phyloP scores from a whole-genome alignment of 2,113 vertebrate species.

The Mugil cephalus region DNA sequence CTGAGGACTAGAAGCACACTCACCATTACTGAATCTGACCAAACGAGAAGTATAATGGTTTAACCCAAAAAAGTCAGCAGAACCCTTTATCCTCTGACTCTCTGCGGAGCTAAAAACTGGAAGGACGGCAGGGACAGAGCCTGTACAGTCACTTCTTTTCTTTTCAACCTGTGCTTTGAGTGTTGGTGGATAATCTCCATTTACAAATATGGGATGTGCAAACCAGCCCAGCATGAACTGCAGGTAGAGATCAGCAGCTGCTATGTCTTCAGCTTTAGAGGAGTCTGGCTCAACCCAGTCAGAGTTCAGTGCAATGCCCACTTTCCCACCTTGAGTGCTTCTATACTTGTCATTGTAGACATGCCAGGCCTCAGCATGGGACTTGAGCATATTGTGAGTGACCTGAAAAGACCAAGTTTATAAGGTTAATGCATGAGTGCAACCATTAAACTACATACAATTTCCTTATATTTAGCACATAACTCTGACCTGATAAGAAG shows the following conservation, averaged over 20 bases:
- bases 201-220: conserved; percentile 93
- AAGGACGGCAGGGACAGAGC: conserved; percentile 80
- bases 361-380: conserved; percentile 94
- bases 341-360: conserved; percentile 87
- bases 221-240: conserved; percentile 97
- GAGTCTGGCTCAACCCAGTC: conserved; percentile 92
- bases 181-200: conserved; percentile 91
- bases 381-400: conserved; percentile 92
- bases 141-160: conserved; percentile 80
- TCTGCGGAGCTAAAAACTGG: conserved; percentile 88
- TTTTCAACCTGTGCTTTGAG: conserved; percentile 86
- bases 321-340: conserved; percentile 85
- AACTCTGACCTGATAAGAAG: conserved; percentile 90
- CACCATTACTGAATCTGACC: conserved; percentile 72
- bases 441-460: fast-evolving
- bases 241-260: conserved; percentile 90
- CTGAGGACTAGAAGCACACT: conserved; percentile 83
- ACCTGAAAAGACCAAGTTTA: conserved; percentile 79
- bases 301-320: conserved; percentile 93
- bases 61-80: conserved; percentile 94
- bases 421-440: not conserved
- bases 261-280: conserved; percentile 80
- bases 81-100: conserved; percentile 86
- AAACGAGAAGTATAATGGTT: conserved; percentile 92
- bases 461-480: not conserved